These are phyloP conservation scores for Piprites chloris DNA, from an alignment of 2,113 vertebrate genomes.

Conservation along the genomic window DNA sequence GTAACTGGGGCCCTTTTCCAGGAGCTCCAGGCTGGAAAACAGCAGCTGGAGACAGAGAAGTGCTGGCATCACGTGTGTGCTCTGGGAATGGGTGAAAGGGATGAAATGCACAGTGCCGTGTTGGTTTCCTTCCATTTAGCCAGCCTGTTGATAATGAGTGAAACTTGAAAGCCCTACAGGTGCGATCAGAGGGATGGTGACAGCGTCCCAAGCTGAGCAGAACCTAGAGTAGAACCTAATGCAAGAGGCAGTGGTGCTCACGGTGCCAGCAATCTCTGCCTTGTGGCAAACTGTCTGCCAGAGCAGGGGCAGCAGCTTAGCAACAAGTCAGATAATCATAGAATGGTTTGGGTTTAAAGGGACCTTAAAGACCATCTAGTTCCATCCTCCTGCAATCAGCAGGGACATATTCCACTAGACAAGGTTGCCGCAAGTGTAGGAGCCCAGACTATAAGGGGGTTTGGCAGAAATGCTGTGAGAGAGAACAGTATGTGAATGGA, in stretches of 20 bases:
- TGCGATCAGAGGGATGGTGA: background rate
- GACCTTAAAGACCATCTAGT: background rate
- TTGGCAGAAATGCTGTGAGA: background rate
- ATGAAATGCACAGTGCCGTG: rapidly evolving
- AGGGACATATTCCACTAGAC: background rate
- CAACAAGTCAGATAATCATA: background rate
- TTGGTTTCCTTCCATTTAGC: too few species aligned
- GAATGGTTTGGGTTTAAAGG: background rate
- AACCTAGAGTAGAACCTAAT: background rate
- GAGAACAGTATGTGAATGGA: background rate
- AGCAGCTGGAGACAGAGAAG: background rate
- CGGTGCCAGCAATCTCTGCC: rapidly evolving
- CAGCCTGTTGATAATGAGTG: background rate
- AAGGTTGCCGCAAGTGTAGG: background rate
- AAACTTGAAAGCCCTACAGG: background rate
- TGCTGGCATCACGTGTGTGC: too few species aligned
- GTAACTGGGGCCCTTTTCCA: too few species aligned
- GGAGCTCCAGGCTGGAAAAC: too few species aligned
- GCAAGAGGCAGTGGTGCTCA: background rate
- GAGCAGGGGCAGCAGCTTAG: rapidly evolving
- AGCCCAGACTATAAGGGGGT: background rate
- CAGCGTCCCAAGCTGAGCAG: too few species aligned
- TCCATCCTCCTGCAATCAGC: background rate
- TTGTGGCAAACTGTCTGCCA: background rate
- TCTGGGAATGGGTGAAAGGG: background rate